A percentile compares a stretch with the other conserved stretches of the same genome.
Evolutionary conservation across 2,113 vertebrate genomes (phyloP).

Genomic region (Gambusia holbrooki): DNA sequence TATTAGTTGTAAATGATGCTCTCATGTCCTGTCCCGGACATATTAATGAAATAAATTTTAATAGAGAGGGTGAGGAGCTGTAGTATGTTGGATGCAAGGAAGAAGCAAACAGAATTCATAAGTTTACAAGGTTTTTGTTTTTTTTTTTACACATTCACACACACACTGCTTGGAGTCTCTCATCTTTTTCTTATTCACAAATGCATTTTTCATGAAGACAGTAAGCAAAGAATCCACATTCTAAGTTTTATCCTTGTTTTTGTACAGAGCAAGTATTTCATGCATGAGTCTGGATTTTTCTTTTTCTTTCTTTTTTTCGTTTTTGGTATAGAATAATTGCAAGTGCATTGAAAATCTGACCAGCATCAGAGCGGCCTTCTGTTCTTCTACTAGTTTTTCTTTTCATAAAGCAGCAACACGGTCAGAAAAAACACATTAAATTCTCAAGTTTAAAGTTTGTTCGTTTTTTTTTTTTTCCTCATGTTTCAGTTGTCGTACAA

Average conservation of each 20-base stretch:
- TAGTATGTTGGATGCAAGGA: background rate
- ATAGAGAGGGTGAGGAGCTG: too few species aligned
- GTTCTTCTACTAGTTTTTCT: background rate
- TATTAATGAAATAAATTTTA: background rate
- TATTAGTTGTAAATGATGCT: background rate
- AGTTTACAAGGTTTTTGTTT: background rate
- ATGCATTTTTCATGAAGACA: slow-evolving; percentile 10
- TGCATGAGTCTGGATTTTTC: too few species aligned
- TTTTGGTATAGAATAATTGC: background rate
- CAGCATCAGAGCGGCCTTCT: background rate
- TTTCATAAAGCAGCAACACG: slow-evolving; percentile 7
- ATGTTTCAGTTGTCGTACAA: background rate
- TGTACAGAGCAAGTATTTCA: background rate
- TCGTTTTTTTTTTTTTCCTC: background rate
- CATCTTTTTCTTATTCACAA: slow-evolving; percentile 4
- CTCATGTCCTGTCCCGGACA: background rate
- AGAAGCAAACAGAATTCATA: background rate
- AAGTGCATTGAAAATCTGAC: slow-evolving; percentile 1
- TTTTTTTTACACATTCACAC: background rate
- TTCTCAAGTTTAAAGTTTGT: background rate
- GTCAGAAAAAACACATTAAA: background rate
- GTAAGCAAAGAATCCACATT: background rate
- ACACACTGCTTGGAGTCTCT: background rate
- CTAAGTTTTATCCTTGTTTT: background rate
- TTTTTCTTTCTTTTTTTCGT: too few species aligned